A percentile compares a stretch with the other conserved stretches of the same genome.
These are phyloP conservation scores for Charanyca ferruginea DNA, from an alignment of 2,888 invertebrate genomes.

Conservation along the genomic window DNA sequence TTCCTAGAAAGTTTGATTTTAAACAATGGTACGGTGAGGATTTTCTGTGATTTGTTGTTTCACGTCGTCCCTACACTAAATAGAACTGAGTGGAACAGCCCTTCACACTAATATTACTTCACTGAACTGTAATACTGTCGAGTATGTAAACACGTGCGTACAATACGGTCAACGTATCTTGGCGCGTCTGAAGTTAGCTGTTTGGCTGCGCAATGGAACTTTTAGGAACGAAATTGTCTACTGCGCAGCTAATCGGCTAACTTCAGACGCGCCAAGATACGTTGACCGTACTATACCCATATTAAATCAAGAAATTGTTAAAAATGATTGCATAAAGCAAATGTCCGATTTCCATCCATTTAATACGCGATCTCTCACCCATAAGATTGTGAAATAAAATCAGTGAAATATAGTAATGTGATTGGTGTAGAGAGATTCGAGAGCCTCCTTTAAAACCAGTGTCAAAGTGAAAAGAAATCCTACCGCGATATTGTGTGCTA, in stretches of 20 bases:
- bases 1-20: too few species aligned
- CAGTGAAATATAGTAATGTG: slow-evolving; percentile 43
- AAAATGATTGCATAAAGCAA: slow-evolving; percentile 30
- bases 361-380: slow-evolving; percentile 7
- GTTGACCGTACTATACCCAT: too few species aligned
- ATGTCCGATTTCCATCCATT: slow-evolving; percentile 15
- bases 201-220: too few species aligned
- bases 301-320: slow-evolving; percentile 1
- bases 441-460: slow-evolving; percentile 37
- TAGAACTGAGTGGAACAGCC: background rate
- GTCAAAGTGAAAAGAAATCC: slow-evolving; percentile 23
- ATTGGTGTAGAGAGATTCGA: slow-evolving; percentile 41
- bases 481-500: slow-evolving; percentile 9
- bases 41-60: background rate
- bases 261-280: too few species aligned
- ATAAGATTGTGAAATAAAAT: slow-evolving; percentile 28
- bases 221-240: too few species aligned
- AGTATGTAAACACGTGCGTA: background rate
- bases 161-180: too few species aligned
- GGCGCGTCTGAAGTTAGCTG: too few species aligned
- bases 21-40: background rate
- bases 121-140: background rate
- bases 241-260: too few species aligned
- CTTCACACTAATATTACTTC: slow-evolving; percentile 18
- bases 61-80: background rate